Evolutionary conservation across 1,140 invertebrate species (phyloP).

Genomic region (Dreissena rostriformis): DNA sequence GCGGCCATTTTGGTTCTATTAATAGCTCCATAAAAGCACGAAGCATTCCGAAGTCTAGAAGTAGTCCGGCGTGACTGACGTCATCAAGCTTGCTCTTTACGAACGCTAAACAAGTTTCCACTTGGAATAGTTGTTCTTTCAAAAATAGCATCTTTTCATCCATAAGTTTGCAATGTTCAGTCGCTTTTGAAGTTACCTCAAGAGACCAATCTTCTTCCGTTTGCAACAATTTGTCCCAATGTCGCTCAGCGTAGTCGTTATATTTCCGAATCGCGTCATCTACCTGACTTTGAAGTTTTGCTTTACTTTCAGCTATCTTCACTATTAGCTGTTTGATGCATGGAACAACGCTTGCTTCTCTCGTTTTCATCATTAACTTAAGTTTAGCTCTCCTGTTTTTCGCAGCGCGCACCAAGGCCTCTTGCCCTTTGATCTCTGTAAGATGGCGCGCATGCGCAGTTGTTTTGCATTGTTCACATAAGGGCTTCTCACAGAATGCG

Average conservation of each 20-base stretch:
- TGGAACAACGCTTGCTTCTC: neutral
- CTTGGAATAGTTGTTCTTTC: constrained; percentile 21
- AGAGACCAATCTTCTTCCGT: constrained; percentile 25
- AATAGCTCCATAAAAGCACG: constrained; percentile 25
- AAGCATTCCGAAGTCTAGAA: constrained; percentile 13
- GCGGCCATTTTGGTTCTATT: constrained; percentile 39
- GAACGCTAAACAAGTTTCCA: neutral
- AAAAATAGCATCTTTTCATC: constrained; percentile 43
- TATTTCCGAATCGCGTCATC: constrained; percentile 13
- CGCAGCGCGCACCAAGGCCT: constrained; percentile 21
- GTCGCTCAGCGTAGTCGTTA: constrained; percentile 10
- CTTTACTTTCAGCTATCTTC: constrained; percentile 29
- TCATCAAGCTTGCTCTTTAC: constrained; percentile 20
- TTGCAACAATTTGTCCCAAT: constrained; percentile 32
- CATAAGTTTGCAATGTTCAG: constrained; percentile 14
- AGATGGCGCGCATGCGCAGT: constrained; percentile 38
- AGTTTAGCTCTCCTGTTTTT: constrained; percentile 23
- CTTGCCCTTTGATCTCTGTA: constrained; percentile 25
- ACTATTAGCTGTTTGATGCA: constrained; percentile 23
- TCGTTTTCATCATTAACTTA: neutral
- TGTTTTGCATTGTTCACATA: constrained; percentile 46
- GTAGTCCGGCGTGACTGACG: constrained; percentile 28
- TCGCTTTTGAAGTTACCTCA: neutral
- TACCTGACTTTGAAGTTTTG: constrained; percentile 25
- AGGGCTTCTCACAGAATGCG: constrained; percentile 40